A percentile compares a stretch with the other conserved stretches of the same genome.
Evolutionary conservation across 2,113 vertebrate species (phyloP).

Genomic region (Catharus minimus): DNA sequence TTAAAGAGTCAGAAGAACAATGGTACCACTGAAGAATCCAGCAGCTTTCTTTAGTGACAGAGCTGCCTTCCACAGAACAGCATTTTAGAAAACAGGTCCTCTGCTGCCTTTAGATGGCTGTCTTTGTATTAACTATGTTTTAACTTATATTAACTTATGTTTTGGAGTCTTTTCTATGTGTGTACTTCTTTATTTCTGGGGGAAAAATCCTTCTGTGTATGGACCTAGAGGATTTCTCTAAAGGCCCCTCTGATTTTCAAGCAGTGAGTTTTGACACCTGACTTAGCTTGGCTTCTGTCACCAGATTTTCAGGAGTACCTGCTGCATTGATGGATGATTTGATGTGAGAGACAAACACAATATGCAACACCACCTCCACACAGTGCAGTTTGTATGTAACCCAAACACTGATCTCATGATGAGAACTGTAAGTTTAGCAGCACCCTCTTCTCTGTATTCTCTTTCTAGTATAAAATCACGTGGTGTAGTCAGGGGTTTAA

Average conservation of each 20-base stretch:
- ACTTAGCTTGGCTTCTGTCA: neutral
- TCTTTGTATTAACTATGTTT: neutral
- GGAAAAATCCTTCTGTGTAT: neutral
- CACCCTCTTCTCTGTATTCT: neutral
- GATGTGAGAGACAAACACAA: neutral
- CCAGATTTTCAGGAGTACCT: neutral
- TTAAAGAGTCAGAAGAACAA: neutral
- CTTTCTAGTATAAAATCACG: neutral
- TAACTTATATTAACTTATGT: neutral
- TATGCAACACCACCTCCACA: neutral
- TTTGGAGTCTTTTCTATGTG: neutral
- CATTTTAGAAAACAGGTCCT: neutral
- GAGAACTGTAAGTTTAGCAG: neutral
- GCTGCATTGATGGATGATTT: neutral
- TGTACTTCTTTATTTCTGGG: neutral
- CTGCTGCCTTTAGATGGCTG: neutral
- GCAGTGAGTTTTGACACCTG: neutral
- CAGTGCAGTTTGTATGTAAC: neutral
- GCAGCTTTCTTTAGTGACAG: neutral
- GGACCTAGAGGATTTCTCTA: neutral
- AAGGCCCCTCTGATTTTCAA: neutral
- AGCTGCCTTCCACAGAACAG: neutral
- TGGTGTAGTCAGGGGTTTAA: slow-evolving; percentile 18
- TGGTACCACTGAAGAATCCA: neutral
- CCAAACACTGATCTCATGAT: neutral